phyloP scores from a whole-genome alignment of 2,113 vertebrate genomes.

The Melanocharis versteri region DNA sequence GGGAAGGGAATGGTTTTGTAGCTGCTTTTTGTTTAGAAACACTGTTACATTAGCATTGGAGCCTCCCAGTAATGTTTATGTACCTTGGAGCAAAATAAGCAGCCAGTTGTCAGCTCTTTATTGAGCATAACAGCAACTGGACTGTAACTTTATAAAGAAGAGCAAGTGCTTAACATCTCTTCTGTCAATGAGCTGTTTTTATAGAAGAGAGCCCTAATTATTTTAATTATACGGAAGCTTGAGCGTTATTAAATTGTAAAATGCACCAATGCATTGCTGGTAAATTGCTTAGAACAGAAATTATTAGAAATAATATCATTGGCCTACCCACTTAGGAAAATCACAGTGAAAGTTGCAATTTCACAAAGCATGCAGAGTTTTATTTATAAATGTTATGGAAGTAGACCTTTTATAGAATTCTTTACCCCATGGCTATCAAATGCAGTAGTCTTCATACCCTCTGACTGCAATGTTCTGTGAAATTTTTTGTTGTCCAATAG shows the following conservation, averaged over 20 bases:
- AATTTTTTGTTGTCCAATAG: not conserved
- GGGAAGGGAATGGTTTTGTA: not conserved
- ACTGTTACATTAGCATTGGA: not conserved
- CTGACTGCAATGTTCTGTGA: not conserved
- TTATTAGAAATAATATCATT: not conserved
- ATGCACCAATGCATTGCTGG: not conserved
- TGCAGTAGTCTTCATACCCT: not conserved
- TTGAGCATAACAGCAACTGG: not conserved
- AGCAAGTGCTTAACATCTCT: not conserved
- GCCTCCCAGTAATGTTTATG: not conserved
- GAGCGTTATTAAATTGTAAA: not conserved
- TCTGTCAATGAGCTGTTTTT: not conserved
- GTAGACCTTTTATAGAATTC: not conserved
- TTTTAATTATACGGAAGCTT: not conserved
- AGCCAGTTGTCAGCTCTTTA: not conserved
- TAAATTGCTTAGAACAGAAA: not conserved
- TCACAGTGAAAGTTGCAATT: not conserved
- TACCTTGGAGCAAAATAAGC: not conserved
- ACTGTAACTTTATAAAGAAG: not conserved
- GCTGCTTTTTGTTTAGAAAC: slow-evolving; percentile 3
- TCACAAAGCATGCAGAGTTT: not conserved
- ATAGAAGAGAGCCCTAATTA: not conserved
- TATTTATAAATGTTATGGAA: not conserved
- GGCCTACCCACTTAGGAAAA: not conserved
- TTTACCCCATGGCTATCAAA: not conserved